Evolutionary conservation across 1,140 invertebrate species (phyloP).

Genomic region (Periplaneta americana): DNA sequence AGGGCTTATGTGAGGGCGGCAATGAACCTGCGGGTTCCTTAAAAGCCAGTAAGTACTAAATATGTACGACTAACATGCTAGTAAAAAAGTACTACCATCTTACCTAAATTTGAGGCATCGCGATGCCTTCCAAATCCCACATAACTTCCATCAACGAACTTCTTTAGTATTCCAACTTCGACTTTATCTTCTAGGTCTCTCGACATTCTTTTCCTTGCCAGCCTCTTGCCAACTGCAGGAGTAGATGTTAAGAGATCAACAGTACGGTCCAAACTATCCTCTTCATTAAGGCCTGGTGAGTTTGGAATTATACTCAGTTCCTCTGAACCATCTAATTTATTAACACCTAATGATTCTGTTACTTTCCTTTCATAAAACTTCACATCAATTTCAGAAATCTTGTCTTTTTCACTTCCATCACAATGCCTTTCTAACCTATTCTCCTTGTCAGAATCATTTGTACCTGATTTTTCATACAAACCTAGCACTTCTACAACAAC

Average conservation of each 20-base stretch:
- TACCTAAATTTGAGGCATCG: conserved; percentile 30
- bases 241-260: not conserved
- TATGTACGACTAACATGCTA: too few relatives aligned
- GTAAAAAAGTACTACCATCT: too few relatives aligned
- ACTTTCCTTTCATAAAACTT: not conserved
- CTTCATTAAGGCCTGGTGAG: not conserved
- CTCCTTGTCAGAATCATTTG: not conserved
- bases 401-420: not conserved
- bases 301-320: not conserved
- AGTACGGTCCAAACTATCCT: not conserved
- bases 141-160: conserved; percentile 22
- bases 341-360: not conserved
- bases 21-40: too few relatives aligned
- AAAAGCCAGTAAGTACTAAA: too few relatives aligned
- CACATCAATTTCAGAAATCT: not conserved
- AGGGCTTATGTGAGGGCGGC: too few relatives aligned
- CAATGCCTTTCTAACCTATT: not conserved
- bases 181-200: not conserved
- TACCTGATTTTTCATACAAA: not conserved
- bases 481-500: not conserved
- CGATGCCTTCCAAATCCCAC: conserved; percentile 27
- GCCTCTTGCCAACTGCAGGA: not conserved
- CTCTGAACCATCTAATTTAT: not conserved
- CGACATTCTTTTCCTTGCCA: not conserved
- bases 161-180: not conserved